Conservation (phyloP, 2,797 vertebrate genomes). For the Macroramphosus scolopax region DNA sequence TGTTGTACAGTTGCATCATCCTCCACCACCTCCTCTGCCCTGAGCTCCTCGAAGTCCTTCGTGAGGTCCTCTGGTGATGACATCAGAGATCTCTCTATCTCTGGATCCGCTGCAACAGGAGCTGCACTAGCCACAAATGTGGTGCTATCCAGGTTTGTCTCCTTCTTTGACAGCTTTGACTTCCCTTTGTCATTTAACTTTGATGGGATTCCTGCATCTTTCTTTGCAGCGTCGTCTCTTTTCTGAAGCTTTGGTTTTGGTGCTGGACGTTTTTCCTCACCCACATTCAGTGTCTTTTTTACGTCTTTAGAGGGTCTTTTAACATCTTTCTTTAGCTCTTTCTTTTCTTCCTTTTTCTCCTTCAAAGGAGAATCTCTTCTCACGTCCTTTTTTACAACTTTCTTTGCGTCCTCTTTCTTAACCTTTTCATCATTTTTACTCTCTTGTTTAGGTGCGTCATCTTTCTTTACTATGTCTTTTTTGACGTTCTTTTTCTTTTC, state of each 20-base stretch:
- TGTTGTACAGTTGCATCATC: slow-evolving; percentile 77
- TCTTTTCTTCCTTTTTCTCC: slow-evolving; percentile 81
- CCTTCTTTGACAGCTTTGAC: slow-evolving; percentile 84
- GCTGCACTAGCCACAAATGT: slow-evolving; percentile 39
- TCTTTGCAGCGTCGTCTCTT: slow-evolving; percentile 85
- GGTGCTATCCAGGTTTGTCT: slow-evolving; percentile 53
- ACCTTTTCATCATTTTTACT: slow-evolving; percentile 85
- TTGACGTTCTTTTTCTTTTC: slow-evolving; percentile 90
- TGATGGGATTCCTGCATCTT: slow-evolving; percentile 73
- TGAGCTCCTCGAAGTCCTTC: slow-evolving; percentile 93
- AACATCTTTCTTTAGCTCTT: slow-evolving; percentile 85
- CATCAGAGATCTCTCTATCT: slow-evolving; percentile 88
- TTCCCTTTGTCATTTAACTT: slow-evolving; percentile 92
- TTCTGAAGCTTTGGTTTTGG: slow-evolving; percentile 87
- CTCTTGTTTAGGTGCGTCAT: slow-evolving; percentile 81
- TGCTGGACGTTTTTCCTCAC: slow-evolving; percentile 81
- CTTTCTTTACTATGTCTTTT: slow-evolving; percentile 86
- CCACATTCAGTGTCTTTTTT: slow-evolving; percentile 79
- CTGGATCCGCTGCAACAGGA: slow-evolving; percentile 69
- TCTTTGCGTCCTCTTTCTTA: slow-evolving; percentile 84
- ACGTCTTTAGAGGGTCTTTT: slow-evolving; percentile 86
- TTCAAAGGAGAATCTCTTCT: slow-evolving; percentile 86
- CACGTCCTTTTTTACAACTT: slow-evolving; percentile 83
- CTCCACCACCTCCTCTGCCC: slow-evolving; percentile 82
- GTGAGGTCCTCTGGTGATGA: slow-evolving; percentile 96